Base-by-base conservation (phyloP, 2,113 vertebrate genomes). In the Isichthys henryi region DNA sequence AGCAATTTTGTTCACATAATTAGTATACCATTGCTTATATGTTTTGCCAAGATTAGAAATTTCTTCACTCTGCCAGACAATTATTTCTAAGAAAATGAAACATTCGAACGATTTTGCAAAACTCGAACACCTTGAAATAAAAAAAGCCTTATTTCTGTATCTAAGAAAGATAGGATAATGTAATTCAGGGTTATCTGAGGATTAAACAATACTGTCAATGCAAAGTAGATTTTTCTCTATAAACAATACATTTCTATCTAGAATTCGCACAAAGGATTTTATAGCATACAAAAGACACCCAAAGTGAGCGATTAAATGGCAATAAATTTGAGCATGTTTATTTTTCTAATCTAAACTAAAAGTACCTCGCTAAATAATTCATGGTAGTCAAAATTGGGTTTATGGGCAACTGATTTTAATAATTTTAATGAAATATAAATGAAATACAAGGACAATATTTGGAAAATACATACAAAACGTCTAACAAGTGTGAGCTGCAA, bases 391-490 rank as follows among this genome's bases (percentile, higher is more conserved):
- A 80, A 80, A 39, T 39, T 2, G 39, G 39, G 45, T 48, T 84
- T 84, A 19, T 48, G 82, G 13, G 13, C 15, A 56, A 8, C 50
- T 43, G 85, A 52, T 53, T 87, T n/a, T n/a, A 48, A 27, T 86
- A 35, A 87, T 35, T 39, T n/a, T 56, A 87, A 87, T 87, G 10
- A 86, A 43, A 56, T 53, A 53, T 27, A 87, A 56, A 56, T 87
- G 13, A 86, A 87, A 87, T 31, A 31, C 11, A 50, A n/a, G 53
- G 35, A 11, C 66, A 6, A n/a, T 46, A 66, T 45, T 88, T 21
- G 53, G 31, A 88, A 39, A 88, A 46, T 62, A 88, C 56, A 88
- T 88, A 66, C 8, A 87, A 62, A 88, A 88, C 39, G 39, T 45
- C 87, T 62, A 58, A 53, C 5, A 23, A 62, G 13, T 19, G 19